These are phyloP conservation scores for Pseudolycoriella hygida DNA, from an alignment of 2,888 invertebrate species.

Conservation along the genomic window DNA sequence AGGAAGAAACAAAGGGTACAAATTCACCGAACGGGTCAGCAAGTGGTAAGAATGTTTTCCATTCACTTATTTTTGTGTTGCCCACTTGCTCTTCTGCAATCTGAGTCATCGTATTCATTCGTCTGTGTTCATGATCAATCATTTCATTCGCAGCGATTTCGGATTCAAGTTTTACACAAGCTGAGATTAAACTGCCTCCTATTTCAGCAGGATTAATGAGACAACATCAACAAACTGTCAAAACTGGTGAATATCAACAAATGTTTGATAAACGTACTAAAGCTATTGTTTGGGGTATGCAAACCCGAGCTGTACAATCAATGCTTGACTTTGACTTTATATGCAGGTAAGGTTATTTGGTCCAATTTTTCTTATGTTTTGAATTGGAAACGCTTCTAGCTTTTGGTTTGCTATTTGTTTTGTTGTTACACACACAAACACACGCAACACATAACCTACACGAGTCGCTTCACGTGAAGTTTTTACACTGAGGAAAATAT, in stretches of 20 bases:
- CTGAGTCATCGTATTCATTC: background rate
- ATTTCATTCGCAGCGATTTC: conserved; percentile 1
- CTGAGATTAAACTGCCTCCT: conserved; percentile 9
- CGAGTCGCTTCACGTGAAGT: no score
- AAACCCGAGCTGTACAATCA: conserved; percentile 79
- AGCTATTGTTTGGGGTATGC: conserved; percentile 98
- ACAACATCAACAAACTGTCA: conserved; percentile 6
- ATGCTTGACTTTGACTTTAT: conserved; percentile 31
- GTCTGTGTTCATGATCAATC: background rate
- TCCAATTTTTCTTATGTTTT: background rate
- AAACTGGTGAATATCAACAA: conserved; percentile 21
- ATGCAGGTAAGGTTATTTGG: conserved; percentile 19
- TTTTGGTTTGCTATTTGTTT: conserved; percentile 13
- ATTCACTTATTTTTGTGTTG: background rate
- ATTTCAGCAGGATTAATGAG: conserved; percentile 26
- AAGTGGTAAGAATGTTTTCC: background rate
- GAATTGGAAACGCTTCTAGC: background rate
- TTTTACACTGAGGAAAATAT: no score
- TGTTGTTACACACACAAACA: conserved; percentile 2
- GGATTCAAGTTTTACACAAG: background rate
- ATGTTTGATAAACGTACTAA: conserved; percentile 73
- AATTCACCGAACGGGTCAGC: background rate
- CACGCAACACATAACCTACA: no score
- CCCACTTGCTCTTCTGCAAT: no score
- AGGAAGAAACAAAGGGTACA: background rate